Evolutionary conservation across 2,888 invertebrate species (phyloP), one percentile per base, ranked within the genome.

Genomic region (Acanthosoma haemorrhoidale): DNA sequence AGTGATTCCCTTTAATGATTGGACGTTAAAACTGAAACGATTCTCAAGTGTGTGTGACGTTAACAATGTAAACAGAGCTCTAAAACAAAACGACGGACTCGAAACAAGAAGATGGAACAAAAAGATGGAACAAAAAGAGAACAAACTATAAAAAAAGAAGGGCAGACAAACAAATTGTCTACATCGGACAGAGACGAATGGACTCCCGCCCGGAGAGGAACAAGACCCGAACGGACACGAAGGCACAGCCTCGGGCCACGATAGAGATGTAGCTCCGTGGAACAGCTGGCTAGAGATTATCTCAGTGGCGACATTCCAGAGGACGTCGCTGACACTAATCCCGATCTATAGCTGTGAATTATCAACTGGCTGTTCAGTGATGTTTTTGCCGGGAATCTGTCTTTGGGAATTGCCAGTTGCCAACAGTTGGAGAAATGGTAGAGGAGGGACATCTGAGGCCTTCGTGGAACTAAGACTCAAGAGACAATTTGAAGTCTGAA

Each of bases 131-230:
- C 25, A n/a, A 51, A 51, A 51, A 1, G n/a, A n/a, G 29, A 51
- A 51, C 11, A 13, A 51, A 51, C 8, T 2, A 2, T 11, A 18
- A 25, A 51, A 51, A 51, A 25, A 51, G 51, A 51, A 51, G 51
- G 29, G 25, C 29, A 51, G 25, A 51, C 51, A 51, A 51, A 51
- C 51, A 51, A 51, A 51, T 51, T 51, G 29, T 51, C n/a, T 51
- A 21, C n/a, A 2, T n/a, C 51, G 25, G 51, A 51, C 51, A 51
- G 51, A n/a, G 51, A 51, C 51, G 29, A 51, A 51, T 51, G 51
- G 51, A 51, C 25, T 25, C 51, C 51, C 51, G 29, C 29, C 51
- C 5, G 29, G 21, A n/a, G n/a, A n/a, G 25, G 25, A 25, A 51
- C 51, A 51, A 51, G 51, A 25, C 51, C 51, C n/a, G n/a, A n/a